Conservation (phyloP, 2,797 vertebrate species). For the Poecilia picta region DNA sequence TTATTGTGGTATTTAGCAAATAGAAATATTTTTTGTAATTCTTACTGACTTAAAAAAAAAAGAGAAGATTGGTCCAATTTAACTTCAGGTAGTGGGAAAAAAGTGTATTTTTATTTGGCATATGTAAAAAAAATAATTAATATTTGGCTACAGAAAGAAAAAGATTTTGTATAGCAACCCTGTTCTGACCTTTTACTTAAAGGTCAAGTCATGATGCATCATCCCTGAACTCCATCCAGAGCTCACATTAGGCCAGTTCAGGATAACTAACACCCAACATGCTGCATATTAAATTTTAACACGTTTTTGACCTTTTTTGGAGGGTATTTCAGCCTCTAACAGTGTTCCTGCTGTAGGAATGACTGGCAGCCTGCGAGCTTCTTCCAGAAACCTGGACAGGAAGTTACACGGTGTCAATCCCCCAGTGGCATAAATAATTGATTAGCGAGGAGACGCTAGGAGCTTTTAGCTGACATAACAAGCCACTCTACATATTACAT, state of each 20-base stretch:
- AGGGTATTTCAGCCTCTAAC: neutral
- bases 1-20: neutral
- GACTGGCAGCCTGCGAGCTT: slow-evolving; percentile 8
- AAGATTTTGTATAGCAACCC: neutral
- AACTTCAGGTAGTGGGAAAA: neutral
- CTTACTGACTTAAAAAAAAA: neutral
- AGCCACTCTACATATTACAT: slow-evolving; percentile 64
- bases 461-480: slow-evolving; percentile 73
- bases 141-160: neutral
- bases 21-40: neutral
- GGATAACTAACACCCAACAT: neutral
- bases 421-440: slow-evolving; percentile 66
- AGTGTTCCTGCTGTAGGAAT: neutral
- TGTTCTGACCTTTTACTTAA: neutral
- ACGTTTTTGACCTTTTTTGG: neutral
- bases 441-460: slow-evolving; percentile 53
- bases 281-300: slow-evolving; percentile 17
- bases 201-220: neutral
- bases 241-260: slow-evolving; percentile 29
- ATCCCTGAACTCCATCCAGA: slow-evolving; percentile 47
- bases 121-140: accelerated
- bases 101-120: neutral
- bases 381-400: slow-evolving; percentile 44
- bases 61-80: neutral
- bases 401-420: slow-evolving; percentile 54